Conservation (phyloP, 2,888 invertebrate species). For the Heliothis peltigera region DNA sequence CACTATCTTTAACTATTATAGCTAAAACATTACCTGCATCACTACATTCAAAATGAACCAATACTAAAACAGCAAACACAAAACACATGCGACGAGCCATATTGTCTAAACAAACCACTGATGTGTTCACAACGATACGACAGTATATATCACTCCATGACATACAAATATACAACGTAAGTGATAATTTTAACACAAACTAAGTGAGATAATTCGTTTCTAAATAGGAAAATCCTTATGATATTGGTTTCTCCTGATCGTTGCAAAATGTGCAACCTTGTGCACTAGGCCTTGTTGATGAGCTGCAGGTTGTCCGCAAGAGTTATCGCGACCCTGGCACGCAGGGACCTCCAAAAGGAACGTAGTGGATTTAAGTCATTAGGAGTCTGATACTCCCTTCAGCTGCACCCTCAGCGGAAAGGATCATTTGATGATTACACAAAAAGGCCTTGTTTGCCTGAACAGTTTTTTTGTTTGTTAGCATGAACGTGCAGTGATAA, state of each 20-base stretch:
- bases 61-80: conserved; percentile 27
- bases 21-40: conserved; percentile 33
- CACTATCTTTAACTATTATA: background rate
- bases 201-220: conserved; percentile 25
- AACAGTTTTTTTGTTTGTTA: no score
- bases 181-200: conserved; percentile 41
- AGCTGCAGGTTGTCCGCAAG: no score
- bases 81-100: conserved; percentile 41
- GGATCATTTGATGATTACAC: no score
- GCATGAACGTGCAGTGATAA: no score
- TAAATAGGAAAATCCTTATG: conserved; percentile 18
- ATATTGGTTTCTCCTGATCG: background rate
- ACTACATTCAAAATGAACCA: conserved; percentile 12
- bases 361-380: no score
- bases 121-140: conserved; percentile 6
- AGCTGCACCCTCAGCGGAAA: no score
- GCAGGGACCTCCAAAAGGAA: no score
- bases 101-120: conserved; percentile 34
- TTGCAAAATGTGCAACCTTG: no score
- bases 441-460: no score
- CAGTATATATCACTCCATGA: conserved; percentile 36
- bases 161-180: conserved; percentile 19
- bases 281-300: no score
- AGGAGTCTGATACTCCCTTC: no score
- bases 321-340: no score